These are phyloP conservation scores for Acanthococcus lagerstroemiae DNA, from an alignment of 2,888 invertebrate species.

Conservation along the genomic window DNA sequence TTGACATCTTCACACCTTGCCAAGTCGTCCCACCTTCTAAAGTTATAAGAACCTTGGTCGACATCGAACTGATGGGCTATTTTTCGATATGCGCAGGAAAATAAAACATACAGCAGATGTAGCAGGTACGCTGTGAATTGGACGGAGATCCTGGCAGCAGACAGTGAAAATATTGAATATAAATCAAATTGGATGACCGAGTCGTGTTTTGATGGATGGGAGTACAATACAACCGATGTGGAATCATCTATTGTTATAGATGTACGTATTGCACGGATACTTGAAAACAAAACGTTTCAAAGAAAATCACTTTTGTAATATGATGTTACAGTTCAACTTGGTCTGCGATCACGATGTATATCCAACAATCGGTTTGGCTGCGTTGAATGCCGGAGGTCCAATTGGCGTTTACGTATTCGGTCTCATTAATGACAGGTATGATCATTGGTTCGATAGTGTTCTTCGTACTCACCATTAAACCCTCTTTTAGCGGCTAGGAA, in stretches of 20 bases:
- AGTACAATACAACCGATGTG: constrained; percentile 59
- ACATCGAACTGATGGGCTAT: too few species aligned
- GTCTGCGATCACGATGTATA: constrained; percentile 80
- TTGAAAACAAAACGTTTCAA: background rate
- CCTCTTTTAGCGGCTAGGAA: background rate
- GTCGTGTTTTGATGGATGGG: constrained; percentile 66
- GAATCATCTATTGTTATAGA: constrained; percentile 74
- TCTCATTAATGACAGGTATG: constrained; percentile 61
- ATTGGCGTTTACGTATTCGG: constrained; percentile 84
- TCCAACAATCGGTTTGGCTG: constrained; percentile 75
- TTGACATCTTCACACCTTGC: too few species aligned
- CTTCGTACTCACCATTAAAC: too few species aligned
- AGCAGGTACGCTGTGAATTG: constrained; percentile 62
- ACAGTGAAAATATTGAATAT: constrained; percentile 41
- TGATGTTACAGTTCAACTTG: constrained; percentile 63
- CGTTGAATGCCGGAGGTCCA: constrained; percentile 78
- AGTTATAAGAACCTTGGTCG: too few species aligned
- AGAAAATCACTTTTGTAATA: background rate
- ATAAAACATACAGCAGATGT: constrained; percentile 47
- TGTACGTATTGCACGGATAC: constrained; percentile 44
- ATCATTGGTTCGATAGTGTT: constrained; percentile 30
- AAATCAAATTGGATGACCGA: constrained; percentile 50
- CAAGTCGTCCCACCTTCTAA: too few species aligned
- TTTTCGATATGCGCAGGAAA: too few species aligned
- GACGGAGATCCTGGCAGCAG: constrained; percentile 47